A percentile compares a stretch with the other conserved stretches of the same genome.
Conservation (phyloP, 2,113 vertebrate genomes). For the Peromyscus maniculatus region DNA sequence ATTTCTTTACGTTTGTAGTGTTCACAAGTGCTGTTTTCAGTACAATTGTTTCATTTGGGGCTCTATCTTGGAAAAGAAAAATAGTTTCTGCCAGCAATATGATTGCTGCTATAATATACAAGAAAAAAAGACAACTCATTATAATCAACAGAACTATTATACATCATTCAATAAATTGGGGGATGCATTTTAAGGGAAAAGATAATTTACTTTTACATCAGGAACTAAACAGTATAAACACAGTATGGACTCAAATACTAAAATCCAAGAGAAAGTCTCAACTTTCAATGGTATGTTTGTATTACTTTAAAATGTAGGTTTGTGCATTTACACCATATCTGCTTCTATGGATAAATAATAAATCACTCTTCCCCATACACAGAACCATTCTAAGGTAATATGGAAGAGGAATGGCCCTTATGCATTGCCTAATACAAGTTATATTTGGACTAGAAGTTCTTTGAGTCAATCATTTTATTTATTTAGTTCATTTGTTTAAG, state of each 20-base stretch:
- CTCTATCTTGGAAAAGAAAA: constrained; percentile 89
- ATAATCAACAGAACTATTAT: constrained; percentile 82
- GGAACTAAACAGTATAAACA: constrained; percentile 87
- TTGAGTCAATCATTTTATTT: constrained; percentile 72
- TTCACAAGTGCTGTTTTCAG: constrained; percentile 92
- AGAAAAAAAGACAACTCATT: constrained; percentile 24
- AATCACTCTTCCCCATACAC: constrained; percentile 81
- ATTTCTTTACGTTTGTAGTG: constrained; percentile 91
- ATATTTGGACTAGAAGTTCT: neutral
- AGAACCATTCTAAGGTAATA: constrained; percentile 79
- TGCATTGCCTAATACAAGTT: neutral
- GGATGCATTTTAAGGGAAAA: constrained; percentile 74
- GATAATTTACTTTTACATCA: constrained; percentile 84
- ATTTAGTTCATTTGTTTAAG: neutral
- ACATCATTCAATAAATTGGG: constrained; percentile 68
- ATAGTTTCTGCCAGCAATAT: constrained; percentile 87
- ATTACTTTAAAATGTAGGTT: constrained; percentile 59
- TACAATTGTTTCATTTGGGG: constrained; percentile 93
- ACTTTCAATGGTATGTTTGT: constrained; percentile 69
- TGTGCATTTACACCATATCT: constrained; percentile 63
- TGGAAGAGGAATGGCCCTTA: constrained; percentile 76
- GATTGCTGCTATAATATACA: constrained; percentile 78
- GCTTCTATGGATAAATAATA: constrained; percentile 44
- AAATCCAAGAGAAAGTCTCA: constrained; percentile 80
- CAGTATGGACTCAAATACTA: constrained; percentile 77